Base-by-base conservation (phyloP, 2,113 vertebrate genomes). In the Pholis gunnellus region DNA sequence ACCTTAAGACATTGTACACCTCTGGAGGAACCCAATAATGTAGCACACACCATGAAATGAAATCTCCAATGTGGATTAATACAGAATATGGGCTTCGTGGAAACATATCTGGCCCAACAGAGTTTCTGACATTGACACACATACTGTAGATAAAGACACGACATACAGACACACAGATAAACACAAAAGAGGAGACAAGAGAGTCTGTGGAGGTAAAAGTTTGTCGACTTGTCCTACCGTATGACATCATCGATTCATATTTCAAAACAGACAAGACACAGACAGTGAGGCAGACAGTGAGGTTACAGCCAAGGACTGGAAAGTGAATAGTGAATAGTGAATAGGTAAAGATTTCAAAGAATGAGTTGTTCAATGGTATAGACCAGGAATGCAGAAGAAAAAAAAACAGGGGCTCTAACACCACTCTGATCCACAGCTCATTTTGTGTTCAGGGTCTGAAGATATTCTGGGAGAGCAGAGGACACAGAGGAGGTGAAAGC, bases 251-350 rank as follows among this genome's bases (percentile, higher is more conserved):
- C 25, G 61, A n/a, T 48, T 79, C 14, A 50, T 64, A 36, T 44
- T 65, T 52, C 9, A 59, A 87, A 29, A 52, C 44, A 73, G 48
- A 81, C n/a, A 25, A 2, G 69, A 80, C 4, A 54, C 85, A 79
- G 75, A 75, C 78, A 70, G 36, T 2, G 42, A 52, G 27, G 44
- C 86, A 88, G 75, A 73, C 72, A 29, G 63, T 60, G 14, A 63
- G 9, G 40, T 60, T 65, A 63, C 27, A 36, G 64, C 77, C 88
- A 89, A 90, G 83, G 79, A 85, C 65, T 72, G 34, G 15, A 77
- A 42, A 48, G 34, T n/a, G 38, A 48, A 17, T 1, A 5, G 34
- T n/a, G 38, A 48, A 17, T 1, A 5, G 52, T 69, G 75, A 88
- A 85, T 75, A 34, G 36, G 38, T 68, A 76, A 64, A 70, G 34